A percentile compares a stretch with the other conserved stretches of the same genome.
These are phyloP conservation scores for Hormaphis cornu DNA, from an alignment of 1,140 invertebrate genomes.

Conservation along the genomic window DNA sequence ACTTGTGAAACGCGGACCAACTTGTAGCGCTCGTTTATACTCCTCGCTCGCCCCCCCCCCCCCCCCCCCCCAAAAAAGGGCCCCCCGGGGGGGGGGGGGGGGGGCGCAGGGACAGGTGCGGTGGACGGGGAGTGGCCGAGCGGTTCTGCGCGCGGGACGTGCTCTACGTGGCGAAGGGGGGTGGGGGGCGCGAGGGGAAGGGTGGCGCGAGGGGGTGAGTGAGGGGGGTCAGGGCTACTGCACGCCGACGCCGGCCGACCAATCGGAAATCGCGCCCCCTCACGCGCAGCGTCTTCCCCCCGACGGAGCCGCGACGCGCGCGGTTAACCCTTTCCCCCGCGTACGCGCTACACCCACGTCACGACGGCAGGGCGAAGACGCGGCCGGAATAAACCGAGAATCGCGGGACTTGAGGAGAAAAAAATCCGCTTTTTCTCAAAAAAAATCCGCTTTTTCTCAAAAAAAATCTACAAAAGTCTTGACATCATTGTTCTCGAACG, in stretches of 20 bases:
- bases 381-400: background rate
- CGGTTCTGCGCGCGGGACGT: background rate
- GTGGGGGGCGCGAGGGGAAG: background rate
- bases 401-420: too few species aligned
- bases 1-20: constrained; percentile 20
- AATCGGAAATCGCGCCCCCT: constrained; percentile 1
- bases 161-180: background rate
- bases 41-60: constrained; percentile 11
- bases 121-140: background rate
- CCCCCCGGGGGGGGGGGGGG: background rate
- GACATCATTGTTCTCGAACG: too few species aligned
- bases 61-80: background rate
- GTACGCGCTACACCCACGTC: background rate
- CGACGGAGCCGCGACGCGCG: too few species aligned
- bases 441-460: too few species aligned
- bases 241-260: constrained; percentile 5
- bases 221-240: background rate
- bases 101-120: background rate
- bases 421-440: too few species aligned
- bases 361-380: background rate
- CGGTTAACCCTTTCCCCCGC: background rate
- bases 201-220: background rate
- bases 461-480: too few species aligned
- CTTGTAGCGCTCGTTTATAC: constrained; percentile 31
- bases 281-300: too few species aligned